Conservation (phyloP, 2,888 invertebrate genomes). For the Nezara viridula region DNA sequence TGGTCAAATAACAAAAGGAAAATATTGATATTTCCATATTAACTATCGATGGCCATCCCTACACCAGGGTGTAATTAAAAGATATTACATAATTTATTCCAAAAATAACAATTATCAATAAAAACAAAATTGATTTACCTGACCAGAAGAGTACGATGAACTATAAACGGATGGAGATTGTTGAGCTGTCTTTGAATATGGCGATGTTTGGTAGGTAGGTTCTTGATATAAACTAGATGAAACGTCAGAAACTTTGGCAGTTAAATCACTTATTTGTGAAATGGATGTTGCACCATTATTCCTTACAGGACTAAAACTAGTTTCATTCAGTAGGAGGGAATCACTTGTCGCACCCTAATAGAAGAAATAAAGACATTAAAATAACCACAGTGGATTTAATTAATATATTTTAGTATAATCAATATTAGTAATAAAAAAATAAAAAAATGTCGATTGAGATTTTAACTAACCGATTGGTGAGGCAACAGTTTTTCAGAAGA, state of each 20-base stretch:
- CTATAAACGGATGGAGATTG: conserved; percentile 61
- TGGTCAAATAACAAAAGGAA: too few relatives aligned
- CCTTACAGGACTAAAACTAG: conserved; percentile 61
- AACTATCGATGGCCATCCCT: too few relatives aligned
- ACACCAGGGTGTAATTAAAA: neutral
- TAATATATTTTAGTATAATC: neutral
- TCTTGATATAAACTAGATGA: conserved; percentile 62
- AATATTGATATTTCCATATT: too few relatives aligned
- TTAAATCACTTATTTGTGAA: conserved; percentile 59
- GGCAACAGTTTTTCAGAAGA: conserved; percentile 65
- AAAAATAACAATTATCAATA: neutral
- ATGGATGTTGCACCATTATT: conserved; percentile 58
- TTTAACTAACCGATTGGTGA: conserved; percentile 53
- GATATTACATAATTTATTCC: neutral
- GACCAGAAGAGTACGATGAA: conserved; percentile 59
- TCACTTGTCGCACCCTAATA: conserved; percentile 58
- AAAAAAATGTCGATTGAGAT: neutral
- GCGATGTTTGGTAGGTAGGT: conserved; percentile 57
- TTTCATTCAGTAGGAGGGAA: conserved; percentile 60
- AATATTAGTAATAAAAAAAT: neutral
- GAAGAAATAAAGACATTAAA: neutral
- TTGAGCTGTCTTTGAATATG: conserved; percentile 60
- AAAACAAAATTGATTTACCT: conserved; percentile 40
- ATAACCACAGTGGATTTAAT: neutral
- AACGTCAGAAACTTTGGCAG: conserved; percentile 62